phyloP scores from a whole-genome alignment of 2,113 vertebrate species.

The Calonectris borealis region DNA sequence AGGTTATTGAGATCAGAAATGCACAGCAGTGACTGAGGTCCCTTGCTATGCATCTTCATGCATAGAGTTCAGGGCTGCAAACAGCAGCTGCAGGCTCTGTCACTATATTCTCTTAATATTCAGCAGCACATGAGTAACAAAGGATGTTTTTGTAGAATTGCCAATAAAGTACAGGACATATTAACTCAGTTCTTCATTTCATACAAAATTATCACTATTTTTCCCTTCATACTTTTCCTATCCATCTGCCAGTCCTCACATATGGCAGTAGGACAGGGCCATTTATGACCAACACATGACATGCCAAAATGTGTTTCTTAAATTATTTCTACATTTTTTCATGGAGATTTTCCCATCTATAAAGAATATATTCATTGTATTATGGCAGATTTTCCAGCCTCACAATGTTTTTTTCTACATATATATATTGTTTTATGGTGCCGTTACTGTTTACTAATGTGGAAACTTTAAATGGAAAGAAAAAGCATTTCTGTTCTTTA shows the following conservation, averaged over 20 bases:
- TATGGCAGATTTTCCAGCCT: not conserved
- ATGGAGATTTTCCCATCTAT: not conserved
- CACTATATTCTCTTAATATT: not conserved
- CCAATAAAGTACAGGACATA: not conserved
- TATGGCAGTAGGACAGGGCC: too few species aligned
- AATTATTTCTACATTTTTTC: not conserved
- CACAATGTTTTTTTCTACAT: not conserved
- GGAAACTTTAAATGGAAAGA: not conserved
- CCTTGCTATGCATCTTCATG: not conserved
- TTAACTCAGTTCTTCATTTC: not conserved
- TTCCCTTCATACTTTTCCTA: not conserved
- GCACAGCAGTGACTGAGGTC: not conserved
- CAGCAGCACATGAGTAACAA: not conserved
- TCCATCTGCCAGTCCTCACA: not conserved
- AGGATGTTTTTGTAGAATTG: not conserved
- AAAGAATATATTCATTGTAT: not conserved
- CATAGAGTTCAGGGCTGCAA: not conserved
- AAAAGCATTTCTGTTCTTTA: not conserved
- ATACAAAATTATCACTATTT: not conserved
- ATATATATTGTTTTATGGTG: not conserved
- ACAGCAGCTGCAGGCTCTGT: not conserved
- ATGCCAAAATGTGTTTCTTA: not conserved
- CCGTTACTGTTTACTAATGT: not conserved
- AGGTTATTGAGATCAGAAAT: not conserved
- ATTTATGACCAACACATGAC: not conserved